Evolutionary conservation across 1,140 invertebrate genomes (phyloP), one percentile per base, ranked within the genome.

Genomic region (Aricia agestis): DNA sequence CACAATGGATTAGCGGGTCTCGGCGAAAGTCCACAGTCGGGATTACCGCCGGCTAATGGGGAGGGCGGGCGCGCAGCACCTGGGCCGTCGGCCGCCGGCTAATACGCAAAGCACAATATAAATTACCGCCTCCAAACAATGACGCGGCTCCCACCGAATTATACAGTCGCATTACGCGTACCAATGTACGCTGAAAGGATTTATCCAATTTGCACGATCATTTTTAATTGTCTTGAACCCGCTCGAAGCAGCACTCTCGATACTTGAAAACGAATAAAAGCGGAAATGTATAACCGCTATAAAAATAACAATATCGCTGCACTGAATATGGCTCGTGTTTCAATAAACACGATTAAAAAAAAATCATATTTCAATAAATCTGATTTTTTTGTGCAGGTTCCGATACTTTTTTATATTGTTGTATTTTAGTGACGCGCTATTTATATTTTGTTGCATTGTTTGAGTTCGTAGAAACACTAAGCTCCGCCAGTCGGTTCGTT

Each of bases 71-170:
- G 45, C 45, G 77, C 78, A 80, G 76, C 86, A 89, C 84, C 87
- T 87, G 85, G 75, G 76, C 81, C 80, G 76, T 78, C 76, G 79
- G 73, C 74, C 76, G 79, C 1, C 25, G 25, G 81, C 83, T 89
- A 89, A 87, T 88, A 84, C 74, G 76, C 78, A 78, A 82, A 85
- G 80, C 81, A 84, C 81, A 78, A 85, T 84, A 86, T 89, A 87
- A 87, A 86, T 88, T 87, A 87, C 84, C 74, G 74, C 72, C 72
- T 67, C 73, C 73, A 84, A 85, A 89, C 84, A 89, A 89, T 87
- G 82, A 86, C 78, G 67, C 74, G 68, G 74, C 74, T 72, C 74
- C 71, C 68, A 36, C 80, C 74, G 77, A 79, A 82, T 83, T 84
- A 74, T 76, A 78, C 76, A 81, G 76, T 75, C 73, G 72, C 72